phyloP scores from a whole-genome alignment of 2,888 invertebrate genomes.

The Hypselothyrea guttata region DNA sequence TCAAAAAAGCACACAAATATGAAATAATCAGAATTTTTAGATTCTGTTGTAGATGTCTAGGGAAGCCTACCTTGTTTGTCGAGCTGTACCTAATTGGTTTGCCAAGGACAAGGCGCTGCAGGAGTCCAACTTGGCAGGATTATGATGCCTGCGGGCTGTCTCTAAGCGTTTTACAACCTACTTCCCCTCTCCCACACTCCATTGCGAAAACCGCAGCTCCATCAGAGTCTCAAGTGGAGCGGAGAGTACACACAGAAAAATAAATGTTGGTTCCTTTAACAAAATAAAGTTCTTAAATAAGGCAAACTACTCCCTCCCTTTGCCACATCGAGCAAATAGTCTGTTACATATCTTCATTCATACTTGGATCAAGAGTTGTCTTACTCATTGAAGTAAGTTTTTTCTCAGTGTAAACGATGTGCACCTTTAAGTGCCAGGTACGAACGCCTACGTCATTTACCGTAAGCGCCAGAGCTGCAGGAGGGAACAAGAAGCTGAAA shows the following conservation, averaged over 20 bases:
- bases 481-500: constrained; percentile 20
- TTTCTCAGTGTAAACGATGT: no score
- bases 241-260: constrained; percentile 18
- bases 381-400: no score
- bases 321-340: no score
- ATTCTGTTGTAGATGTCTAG: background rate
- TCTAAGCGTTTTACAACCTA: constrained; percentile 37
- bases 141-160: constrained; percentile 40
- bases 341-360: no score
- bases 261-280: no score
- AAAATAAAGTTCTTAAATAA: no score
- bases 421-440: constrained; percentile 53
- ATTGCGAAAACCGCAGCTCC: constrained; percentile 18
- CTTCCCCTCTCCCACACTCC: constrained; percentile 32
- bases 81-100: constrained; percentile 23
- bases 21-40: background rate
- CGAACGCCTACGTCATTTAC: constrained; percentile 42
- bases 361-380: no score
- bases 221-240: constrained; percentile 49
- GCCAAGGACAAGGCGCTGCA: constrained; percentile 23
- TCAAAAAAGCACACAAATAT: no score
- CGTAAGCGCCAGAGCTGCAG: constrained; percentile 38
- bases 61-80: background rate
- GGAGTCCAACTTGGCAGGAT: constrained; percentile 28
- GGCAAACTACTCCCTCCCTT: no score